Conservation (phyloP, 2,888 invertebrate genomes). For the Seira sanloemensis region DNA sequence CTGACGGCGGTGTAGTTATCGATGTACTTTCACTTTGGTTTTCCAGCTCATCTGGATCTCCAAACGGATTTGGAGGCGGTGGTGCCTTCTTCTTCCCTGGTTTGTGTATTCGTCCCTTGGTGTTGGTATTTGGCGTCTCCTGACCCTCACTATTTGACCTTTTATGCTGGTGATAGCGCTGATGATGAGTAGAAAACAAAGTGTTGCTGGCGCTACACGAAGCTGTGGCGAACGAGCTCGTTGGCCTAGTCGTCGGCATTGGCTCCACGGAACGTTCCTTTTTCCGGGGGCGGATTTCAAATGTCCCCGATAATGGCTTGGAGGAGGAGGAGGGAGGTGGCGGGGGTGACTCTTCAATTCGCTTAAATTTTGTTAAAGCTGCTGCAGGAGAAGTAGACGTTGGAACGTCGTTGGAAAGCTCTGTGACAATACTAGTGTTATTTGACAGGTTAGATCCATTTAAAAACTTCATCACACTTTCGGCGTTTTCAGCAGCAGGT, state of each 20-base stretch:
- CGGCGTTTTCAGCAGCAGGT: background rate
- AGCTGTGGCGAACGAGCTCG: constrained; percentile 6
- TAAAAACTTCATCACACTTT: background rate
- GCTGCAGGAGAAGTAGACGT: constrained; percentile 33
- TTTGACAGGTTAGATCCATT: background rate
- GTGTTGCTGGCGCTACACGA: background rate
- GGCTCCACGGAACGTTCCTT: constrained; percentile 50
- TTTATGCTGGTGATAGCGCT: constrained; percentile 37
- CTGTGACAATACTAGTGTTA: constrained; percentile 1
- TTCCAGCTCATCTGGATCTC: constrained; percentile 63
- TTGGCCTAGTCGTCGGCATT: background rate
- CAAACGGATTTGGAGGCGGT: constrained; percentile 72
- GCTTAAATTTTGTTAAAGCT: constrained; percentile 38
- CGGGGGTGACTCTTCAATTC: constrained; percentile 33
- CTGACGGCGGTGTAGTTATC: background rate
- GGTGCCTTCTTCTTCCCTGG: constrained; percentile 71
- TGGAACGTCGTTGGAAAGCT: constrained; percentile 35
- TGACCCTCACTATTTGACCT: constrained; percentile 41
- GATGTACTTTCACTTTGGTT: background rate
- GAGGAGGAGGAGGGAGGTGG: background rate
- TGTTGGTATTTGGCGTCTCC: constrained; percentile 18
- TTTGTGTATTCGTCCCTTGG: constrained; percentile 54
- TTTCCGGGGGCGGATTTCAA: constrained; percentile 52
- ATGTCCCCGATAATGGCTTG: background rate
- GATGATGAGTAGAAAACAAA: constrained; percentile 13